phyloP scores from a whole-genome alignment of 1,140 invertebrate species.

The Mercenaria mercenaria region DNA sequence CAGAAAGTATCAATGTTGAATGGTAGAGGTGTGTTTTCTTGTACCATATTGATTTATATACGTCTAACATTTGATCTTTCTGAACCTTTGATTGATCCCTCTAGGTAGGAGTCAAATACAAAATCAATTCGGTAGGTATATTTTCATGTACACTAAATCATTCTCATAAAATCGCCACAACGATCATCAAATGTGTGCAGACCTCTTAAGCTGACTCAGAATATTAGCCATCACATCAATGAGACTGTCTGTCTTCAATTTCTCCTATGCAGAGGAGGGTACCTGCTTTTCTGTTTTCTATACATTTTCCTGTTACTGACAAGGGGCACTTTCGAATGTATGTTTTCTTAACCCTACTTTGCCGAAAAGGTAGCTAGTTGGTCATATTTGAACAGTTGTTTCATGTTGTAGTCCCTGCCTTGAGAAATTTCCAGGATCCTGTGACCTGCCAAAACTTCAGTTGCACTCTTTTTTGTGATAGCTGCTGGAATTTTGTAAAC shows the following conservation, averaged over 20 bases:
- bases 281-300: not conserved
- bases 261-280: not conserved
- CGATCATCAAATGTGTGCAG: not conserved
- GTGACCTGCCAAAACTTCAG: not conserved
- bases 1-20: slow-evolving; percentile 30
- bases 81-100: not conserved
- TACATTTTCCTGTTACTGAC: not conserved
- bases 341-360: not conserved
- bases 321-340: not conserved
- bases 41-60: not conserved
- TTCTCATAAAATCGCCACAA: not conserved
- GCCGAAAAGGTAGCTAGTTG: not conserved
- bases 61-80: not conserved
- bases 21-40: slow-evolving; percentile 17
- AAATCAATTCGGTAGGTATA: not conserved
- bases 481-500: not conserved
- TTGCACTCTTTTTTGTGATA: not conserved
- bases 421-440: slow-evolving; percentile 6
- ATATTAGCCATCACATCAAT: slow-evolving; percentile 18
- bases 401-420: not conserved
- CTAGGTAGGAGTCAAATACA: slow-evolving; percentile 25
- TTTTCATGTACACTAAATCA: not conserved
- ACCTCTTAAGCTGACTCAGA: not conserved
- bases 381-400: slow-evolving; percentile 33
- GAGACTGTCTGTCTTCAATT: not conserved